Percentiles rank a stretch among this genome's conserved stretches.
These are phyloP conservation scores for Picathartes gymnocephalus DNA, from an alignment of 2,113 vertebrate genomes.

Conservation along the genomic window DNA sequence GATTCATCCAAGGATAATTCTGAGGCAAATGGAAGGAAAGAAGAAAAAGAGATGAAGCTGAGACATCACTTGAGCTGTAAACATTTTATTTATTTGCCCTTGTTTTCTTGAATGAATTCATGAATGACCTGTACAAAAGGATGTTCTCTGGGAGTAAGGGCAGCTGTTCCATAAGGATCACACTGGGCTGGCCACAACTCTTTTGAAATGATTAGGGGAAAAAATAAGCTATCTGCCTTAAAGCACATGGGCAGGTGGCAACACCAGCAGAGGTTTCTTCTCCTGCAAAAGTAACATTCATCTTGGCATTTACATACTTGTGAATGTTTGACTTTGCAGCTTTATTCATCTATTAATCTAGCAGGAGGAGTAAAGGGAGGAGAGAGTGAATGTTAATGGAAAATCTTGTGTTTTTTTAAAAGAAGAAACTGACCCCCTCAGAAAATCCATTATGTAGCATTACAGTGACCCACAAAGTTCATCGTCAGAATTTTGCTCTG, in stretches of 20 bases:
- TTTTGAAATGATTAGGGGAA: not conserved
- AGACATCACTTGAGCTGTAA: not conserved
- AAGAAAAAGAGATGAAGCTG: not conserved
- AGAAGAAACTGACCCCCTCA: not conserved
- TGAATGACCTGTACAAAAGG: not conserved
- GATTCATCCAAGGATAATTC: not conserved
- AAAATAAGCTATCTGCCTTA: not conserved
- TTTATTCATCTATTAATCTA: slow-evolving; percentile 26
- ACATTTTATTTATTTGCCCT: not conserved
- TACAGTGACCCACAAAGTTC: not conserved
- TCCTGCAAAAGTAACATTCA: not conserved
- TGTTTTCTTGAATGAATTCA: not conserved
- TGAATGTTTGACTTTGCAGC: slow-evolving; percentile 35
- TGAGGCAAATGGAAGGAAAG: not conserved
- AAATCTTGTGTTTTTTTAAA: not conserved
- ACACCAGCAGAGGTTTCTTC: not conserved
- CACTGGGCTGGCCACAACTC: not conserved
- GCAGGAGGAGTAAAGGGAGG: not conserved
- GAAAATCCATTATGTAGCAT: not conserved
- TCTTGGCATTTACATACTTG: not conserved
- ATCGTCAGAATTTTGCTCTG: not conserved
- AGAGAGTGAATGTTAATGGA: slow-evolving; percentile 48
- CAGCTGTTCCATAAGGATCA: not conserved
- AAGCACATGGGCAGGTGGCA: not conserved
- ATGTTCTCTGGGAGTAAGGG: not conserved